Evolutionary conservation across 2,113 vertebrate species (phyloP).

Genomic region (Brachypodius melanocephalos): DNA sequence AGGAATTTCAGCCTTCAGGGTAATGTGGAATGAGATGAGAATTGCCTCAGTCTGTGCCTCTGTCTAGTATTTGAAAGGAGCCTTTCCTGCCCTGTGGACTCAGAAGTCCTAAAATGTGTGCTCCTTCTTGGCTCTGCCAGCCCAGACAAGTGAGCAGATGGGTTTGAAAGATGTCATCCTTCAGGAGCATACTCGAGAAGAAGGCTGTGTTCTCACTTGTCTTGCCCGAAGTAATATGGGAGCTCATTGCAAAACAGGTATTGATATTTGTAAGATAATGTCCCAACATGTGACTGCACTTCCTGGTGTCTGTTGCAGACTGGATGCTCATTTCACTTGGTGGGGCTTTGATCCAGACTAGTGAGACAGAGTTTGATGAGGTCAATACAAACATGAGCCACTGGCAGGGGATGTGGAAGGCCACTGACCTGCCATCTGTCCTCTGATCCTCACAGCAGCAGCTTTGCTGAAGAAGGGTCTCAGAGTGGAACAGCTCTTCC

Average conservation of each 20-base stretch:
- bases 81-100: neutral
- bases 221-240: neutral
- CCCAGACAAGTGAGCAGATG: neutral
- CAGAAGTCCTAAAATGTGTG: fast-evolving
- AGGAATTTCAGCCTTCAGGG: neutral
- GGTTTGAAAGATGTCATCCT: neutral
- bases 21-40: neutral
- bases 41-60: fast-evolving
- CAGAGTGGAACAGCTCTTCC: neutral
- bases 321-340: neutral
- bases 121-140: neutral
- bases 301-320: neutral
- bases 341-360: neutral
- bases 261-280: neutral
- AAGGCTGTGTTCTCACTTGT: neutral
- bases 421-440: neutral
- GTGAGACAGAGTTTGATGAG: neutral
- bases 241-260: neutral
- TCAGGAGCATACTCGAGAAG: neutral
- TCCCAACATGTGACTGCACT: neutral
- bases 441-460: neutral
- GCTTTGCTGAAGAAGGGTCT: neutral
- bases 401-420: neutral
- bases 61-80: neutral
- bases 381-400: neutral